These are phyloP conservation scores for Calidris pugnax DNA, from an alignment of 2,113 vertebrate genomes.

Conservation along the genomic window DNA sequence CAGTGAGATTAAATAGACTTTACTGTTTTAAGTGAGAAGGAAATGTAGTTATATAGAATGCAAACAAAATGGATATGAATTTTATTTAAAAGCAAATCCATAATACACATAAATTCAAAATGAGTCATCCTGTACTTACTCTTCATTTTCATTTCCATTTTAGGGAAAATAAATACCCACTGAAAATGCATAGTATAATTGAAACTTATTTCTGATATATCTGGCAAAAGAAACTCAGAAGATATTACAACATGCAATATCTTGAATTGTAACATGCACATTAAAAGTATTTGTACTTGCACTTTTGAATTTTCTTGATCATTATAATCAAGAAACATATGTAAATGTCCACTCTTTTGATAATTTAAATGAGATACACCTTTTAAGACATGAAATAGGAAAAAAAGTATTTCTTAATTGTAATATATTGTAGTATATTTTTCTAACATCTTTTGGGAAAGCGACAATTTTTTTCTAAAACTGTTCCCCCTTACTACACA, in stretches of 20 bases:
- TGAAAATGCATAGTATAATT: background rate
- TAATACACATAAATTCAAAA: background rate
- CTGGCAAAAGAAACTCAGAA: background rate
- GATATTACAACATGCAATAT: background rate
- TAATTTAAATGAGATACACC: background rate
- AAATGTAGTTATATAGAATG: background rate
- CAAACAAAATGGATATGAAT: background rate
- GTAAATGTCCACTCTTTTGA: background rate
- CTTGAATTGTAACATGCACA: background rate
- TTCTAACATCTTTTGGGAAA: background rate
- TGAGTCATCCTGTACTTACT: background rate
- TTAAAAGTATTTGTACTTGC: background rate
- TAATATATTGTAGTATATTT: background rate
- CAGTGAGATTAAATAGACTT: background rate
- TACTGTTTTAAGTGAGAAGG: background rate
- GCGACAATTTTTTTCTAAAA: background rate
- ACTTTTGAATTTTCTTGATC: background rate
- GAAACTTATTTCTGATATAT: background rate
- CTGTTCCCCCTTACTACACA: background rate
- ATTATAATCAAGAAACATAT: background rate
- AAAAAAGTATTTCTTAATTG: background rate
- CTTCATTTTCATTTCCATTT: background rate
- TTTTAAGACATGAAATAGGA: background rate
- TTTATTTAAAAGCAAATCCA: background rate
- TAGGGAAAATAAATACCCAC: background rate